Evolutionary conservation across 2,113 vertebrate genomes (phyloP), one percentile per base, ranked within the genome.

Genomic region (Prunella himalayana): DNA sequence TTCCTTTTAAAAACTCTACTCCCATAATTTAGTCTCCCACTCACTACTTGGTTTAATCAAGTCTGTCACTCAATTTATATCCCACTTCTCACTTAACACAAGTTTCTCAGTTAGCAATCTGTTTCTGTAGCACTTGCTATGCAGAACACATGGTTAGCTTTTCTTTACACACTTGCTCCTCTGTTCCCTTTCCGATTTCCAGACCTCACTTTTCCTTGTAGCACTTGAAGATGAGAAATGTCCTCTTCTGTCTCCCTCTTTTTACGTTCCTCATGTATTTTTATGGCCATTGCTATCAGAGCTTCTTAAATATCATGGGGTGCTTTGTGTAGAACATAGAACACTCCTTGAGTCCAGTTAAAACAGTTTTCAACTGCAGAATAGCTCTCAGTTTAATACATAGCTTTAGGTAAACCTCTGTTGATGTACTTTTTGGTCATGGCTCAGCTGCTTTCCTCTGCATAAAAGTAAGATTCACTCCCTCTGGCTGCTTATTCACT

Each of bases 31-130:
- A 95, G 92, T 95, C 95, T 97, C 94, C 94, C 94, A 96, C 95
- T 97, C 92, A 88, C n/a, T 95, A 96, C 92, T 96, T 94, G 92
- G 95, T 94, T 96, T 93, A 96, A 96, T 96, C 94, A 96, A 97
- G 94, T 96, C 95, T 97, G 95, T 97, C 96, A 94, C 92, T 94
- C 96, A 96, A 93, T 95, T 95, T 93, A 61, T 96, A 95, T 92
- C 84, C 86, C 80, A 86, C 72, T 96, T 95, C 86, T 93, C 19
- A 12, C 76, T 90, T 93, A 88, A 86, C 85, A 60, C 92, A 82
- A 90, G 88, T 94, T 96, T 96, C 93, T 93, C 49, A 2, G 92
- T 94, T 95, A 75, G 88, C 92, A 96, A 82, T 95, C 94, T 96
- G 96, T 94, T 96, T 95, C 87, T 92, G 57, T 63, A 95, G 85